Evolutionary conservation across 2,113 vertebrate genomes (phyloP).

Genomic region (Hystrix brachyura): DNA sequence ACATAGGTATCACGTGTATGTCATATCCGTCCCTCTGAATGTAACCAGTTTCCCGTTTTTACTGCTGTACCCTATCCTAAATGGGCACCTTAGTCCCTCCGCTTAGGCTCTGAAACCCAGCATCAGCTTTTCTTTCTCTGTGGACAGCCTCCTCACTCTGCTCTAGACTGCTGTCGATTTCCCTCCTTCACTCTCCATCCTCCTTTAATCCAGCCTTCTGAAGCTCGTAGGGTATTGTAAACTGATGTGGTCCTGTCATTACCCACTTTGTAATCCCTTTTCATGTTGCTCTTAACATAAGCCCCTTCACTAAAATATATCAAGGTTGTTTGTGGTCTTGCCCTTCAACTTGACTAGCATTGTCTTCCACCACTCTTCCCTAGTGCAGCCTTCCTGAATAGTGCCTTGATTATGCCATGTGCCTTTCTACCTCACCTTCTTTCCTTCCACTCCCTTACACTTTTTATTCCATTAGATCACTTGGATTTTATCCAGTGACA

Average conservation of each 20-base stretch:
- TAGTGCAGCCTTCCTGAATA: background rate
- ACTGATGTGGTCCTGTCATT: background rate
- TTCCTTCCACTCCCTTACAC: background rate
- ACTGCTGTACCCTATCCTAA: background rate
- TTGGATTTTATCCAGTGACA: constrained; percentile 9
- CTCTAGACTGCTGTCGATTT: background rate
- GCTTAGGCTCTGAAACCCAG: background rate
- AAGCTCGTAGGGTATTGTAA: background rate
- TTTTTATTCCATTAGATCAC: background rate
- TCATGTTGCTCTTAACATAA: background rate
- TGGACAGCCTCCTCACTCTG: background rate
- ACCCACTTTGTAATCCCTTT: background rate
- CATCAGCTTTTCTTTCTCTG: background rate
- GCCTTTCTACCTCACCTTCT: background rate
- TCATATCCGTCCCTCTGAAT: background rate
- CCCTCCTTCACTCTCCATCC: background rate
- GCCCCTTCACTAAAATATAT: background rate
- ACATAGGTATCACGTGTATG: background rate
- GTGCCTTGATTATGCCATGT: background rate
- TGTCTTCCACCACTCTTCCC: background rate
- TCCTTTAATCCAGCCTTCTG: background rate
- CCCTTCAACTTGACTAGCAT: background rate
- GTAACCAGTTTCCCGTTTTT: background rate
- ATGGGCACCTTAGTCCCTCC: background rate
- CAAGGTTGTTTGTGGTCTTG: background rate